A percentile compares a stretch with the other conserved stretches of the same genome.
Conservation (phyloP, 2,113 vertebrate genomes). For the Turdus rufiventris region DNA sequence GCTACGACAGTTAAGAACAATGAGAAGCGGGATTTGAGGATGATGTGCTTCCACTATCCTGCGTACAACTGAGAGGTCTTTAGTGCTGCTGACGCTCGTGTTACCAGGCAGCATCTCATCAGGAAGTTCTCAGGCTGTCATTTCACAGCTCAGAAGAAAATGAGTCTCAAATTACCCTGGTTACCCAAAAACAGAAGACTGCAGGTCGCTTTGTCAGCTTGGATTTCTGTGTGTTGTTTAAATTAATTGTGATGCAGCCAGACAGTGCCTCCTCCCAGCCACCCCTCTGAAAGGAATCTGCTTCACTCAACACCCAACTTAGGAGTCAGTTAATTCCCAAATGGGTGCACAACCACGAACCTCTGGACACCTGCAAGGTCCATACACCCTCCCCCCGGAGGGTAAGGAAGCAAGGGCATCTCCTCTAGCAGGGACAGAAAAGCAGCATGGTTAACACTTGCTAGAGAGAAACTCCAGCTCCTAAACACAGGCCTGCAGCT, state of each 20-base stretch:
- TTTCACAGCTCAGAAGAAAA: background rate
- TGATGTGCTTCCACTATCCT: background rate
- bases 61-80: fast-evolving
- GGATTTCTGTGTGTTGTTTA: background rate
- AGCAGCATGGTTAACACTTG: background rate
- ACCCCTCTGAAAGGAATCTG: background rate
- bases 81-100: background rate
- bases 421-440: background rate
- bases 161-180: background rate
- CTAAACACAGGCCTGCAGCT: background rate
- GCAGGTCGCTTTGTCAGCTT: background rate
- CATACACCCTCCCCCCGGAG: background rate
- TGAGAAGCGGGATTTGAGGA: background rate
- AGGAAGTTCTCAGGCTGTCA: background rate
- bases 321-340: background rate
- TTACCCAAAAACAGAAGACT: background rate
- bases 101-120: background rate
- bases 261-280: background rate
- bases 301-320: background rate
- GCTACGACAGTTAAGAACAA: background rate
- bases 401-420: background rate
- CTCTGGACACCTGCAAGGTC: background rate
- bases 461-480: background rate
- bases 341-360: fast-evolving
- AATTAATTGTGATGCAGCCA: background rate